These are phyloP conservation scores for Vanacampus margaritifer DNA, from an alignment of 2,113 vertebrate species.

Conservation along the genomic window DNA sequence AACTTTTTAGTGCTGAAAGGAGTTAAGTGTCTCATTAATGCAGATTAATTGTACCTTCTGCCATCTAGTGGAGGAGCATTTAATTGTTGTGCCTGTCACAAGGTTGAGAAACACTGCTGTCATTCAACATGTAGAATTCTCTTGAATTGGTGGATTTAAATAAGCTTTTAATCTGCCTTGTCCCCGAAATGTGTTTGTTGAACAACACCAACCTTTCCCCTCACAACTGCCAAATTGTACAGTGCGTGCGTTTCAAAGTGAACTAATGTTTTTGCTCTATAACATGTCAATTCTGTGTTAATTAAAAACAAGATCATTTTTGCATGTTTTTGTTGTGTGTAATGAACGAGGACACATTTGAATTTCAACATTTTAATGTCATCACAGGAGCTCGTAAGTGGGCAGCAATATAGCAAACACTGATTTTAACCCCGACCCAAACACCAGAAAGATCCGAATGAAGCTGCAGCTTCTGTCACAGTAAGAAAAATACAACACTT, in stretches of 20 bases:
- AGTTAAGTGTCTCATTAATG: too few species aligned
- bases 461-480: slow-evolving; percentile 20
- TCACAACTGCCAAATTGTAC: slow-evolving; percentile 22
- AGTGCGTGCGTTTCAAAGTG: slow-evolving; percentile 6
- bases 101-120: too few species aligned
- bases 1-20: too few species aligned
- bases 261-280: slow-evolving; percentile 10
- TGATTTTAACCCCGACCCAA: slow-evolving; percentile 33
- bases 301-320: slow-evolving; percentile 29
- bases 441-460: slow-evolving; percentile 21
- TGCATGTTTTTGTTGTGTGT: neutral
- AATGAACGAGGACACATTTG: slow-evolving; percentile 1
- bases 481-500: slow-evolving; percentile 24
- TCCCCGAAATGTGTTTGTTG: neutral
- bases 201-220: neutral
- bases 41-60: too few species aligned
- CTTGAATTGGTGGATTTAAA: neutral
- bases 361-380: slow-evolving; percentile 72
- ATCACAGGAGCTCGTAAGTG: slow-evolving; percentile 65
- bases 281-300: slow-evolving; percentile 17
- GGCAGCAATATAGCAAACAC: slow-evolving; percentile 45
- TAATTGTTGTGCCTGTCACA: too few species aligned
- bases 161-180: neutral
- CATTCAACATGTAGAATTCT: neutral
- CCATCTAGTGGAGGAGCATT: too few species aligned